A percentile compares a stretch with the other conserved stretches of the same genome.
Conservation (phyloP, 2,888 invertebrate genomes). For the Oxycera nigricornis region DNA sequence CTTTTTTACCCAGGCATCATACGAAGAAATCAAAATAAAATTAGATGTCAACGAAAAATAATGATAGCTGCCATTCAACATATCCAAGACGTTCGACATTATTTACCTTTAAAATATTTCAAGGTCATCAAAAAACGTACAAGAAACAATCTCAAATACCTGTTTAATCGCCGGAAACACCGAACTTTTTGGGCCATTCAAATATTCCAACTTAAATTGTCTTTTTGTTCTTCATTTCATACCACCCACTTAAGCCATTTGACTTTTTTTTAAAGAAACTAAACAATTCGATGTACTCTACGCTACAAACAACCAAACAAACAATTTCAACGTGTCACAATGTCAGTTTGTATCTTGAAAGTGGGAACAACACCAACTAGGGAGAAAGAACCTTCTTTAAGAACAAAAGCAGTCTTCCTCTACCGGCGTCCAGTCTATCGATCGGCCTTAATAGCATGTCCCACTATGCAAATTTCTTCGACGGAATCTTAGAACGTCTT, state of each 20-base stretch:
- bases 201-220: neutral
- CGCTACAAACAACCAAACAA: too few relatives aligned
- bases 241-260: conserved; percentile 9
- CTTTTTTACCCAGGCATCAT: too few relatives aligned
- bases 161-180: conserved; percentile 1
- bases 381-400: neutral
- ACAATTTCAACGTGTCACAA: neutral
- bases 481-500: conserved; percentile 16
- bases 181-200: neutral
- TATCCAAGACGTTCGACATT: too few relatives aligned
- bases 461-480: conserved; percentile 12
- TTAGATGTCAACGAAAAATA: too few relatives aligned
- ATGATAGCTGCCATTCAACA: too few relatives aligned
- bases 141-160: neutral
- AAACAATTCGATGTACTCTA: too few relatives aligned
- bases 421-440: neutral
- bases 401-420: neutral
- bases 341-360: neutral
- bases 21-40: too few relatives aligned
- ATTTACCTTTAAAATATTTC: too few relatives aligned
- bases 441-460: conserved; percentile 26
- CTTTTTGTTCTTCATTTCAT: neutral
- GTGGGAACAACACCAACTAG: neutral
- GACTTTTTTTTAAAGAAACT: too few relatives aligned
- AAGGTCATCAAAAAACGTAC: neutral